Evolutionary conservation across 2,797 vertebrate genomes (phyloP).

Genomic region (Tympanoctomys barrerae): DNA sequence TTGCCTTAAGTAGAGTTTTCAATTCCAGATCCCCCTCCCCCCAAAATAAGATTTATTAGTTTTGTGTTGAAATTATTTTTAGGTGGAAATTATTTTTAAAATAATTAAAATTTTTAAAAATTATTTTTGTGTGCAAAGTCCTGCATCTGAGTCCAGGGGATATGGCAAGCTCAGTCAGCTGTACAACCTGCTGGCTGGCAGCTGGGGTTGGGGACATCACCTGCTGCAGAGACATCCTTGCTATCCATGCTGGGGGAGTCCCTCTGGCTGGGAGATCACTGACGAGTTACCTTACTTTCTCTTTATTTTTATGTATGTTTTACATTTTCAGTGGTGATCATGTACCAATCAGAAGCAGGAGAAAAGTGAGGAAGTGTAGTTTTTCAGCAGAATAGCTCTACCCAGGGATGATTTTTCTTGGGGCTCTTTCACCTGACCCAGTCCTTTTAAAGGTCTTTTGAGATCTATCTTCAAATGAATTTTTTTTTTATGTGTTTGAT

Average conservation of each 20-base stretch:
- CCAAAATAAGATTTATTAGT: conserved; percentile 45
- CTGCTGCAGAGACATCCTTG: not conserved
- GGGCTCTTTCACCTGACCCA: not conserved
- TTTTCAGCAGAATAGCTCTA: not conserved
- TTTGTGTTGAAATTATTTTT: not conserved
- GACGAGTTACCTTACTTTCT: not conserved
- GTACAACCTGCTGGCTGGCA: rapidly evolving
- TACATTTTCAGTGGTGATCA: not conserved
- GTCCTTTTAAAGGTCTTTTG: not conserved
- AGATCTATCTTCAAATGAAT: not conserved
- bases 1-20: conserved; percentile 34
- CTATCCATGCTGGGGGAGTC: not conserved
- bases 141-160: not conserved
- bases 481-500: not conserved
- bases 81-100: not conserved
- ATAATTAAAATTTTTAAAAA: too few species aligned
- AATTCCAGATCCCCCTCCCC: not conserved
- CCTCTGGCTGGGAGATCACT: not conserved
- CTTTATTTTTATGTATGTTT: not conserved
- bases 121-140: not conserved
- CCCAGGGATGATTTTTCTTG: not conserved
- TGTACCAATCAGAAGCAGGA: not conserved
- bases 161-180: rapidly evolving
- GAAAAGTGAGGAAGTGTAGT: not conserved
- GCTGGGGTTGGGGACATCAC: not conserved